phyloP scores from a whole-genome alignment of 2,113 vertebrate genomes.

The Eclectus roratus region DNA sequence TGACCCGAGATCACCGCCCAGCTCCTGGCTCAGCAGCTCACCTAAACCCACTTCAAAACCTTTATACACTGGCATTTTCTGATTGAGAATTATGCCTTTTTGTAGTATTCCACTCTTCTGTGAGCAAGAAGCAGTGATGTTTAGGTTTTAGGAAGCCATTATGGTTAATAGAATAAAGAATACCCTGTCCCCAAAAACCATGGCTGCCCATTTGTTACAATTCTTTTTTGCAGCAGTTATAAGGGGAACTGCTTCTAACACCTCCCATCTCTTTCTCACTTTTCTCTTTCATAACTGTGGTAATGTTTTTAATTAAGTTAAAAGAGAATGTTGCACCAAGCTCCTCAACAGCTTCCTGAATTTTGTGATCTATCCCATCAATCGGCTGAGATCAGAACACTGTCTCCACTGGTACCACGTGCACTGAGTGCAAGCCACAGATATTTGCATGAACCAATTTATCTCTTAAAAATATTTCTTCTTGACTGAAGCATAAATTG shows the following conservation, averaged over 20 bases:
- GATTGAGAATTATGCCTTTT: background rate
- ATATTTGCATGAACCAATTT: conserved; percentile 58
- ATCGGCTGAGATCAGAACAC: background rate
- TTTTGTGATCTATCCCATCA: conserved; percentile 9
- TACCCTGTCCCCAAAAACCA: background rate
- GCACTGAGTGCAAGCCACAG: background rate
- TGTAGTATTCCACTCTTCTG: background rate
- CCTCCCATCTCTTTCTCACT: background rate
- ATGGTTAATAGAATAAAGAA: background rate
- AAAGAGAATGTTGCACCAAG: background rate
- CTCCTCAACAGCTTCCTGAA: conserved; percentile 11
- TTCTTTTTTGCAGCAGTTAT: background rate
- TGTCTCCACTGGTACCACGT: background rate
- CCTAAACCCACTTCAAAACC: background rate
- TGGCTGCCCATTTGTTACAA: background rate
- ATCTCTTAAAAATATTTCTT: conserved; percentile 64
- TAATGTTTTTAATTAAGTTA: conserved; percentile 7
- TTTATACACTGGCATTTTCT: background rate
- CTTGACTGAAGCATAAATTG: conserved; percentile 61
- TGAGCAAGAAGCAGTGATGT: background rate
- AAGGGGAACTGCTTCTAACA: background rate
- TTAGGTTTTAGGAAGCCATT: background rate
- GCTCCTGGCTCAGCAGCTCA: background rate
- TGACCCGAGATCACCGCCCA: background rate
- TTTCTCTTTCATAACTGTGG: background rate